Evolutionary conservation across 2,888 invertebrate genomes (phyloP), one percentile per base, ranked within the genome.

Genomic region (Agapostemon virescens): DNA sequence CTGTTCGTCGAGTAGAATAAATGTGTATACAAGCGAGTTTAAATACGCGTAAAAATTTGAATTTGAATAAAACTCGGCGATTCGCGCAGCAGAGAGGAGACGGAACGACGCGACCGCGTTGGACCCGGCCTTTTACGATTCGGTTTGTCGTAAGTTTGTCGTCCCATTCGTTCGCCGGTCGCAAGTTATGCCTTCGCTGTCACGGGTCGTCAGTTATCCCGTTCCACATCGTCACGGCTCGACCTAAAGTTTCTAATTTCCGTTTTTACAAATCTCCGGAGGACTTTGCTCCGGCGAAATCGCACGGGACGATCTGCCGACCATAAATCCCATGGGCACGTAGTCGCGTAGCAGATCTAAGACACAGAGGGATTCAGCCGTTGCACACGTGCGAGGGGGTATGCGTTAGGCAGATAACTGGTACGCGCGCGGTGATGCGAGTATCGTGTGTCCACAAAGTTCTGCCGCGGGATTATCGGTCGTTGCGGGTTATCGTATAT

Each of bases 371-470:
- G 81, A 77, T 64, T 68, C 63, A 68, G 49, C n/a, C 49, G 49
- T 20, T 49, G 49, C 58, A 49, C 69, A 69, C 72, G 69, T 49
- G 71, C 67, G 69, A 77, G 74, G 33, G 33, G 63, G 69, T 69
- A 70, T 71, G 74, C 74, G 63, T 42, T 42, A 33, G 45, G 33
- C n/a, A 55, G 70, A 52, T 80, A 82, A 74, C 45, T 36, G 73
- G 45, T 58, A 72, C 26, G 61, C 66, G 38, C 63, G 42, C 40
- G 40, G 13, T 70, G 70, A 63, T 70, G 36, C 66, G 69, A 68
- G 77, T 49, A 77, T 77, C 74, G 68, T 69, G 70, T 49, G 70
- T 77, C 63, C 69, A 82, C 82, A 82, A 69, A 78, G 69, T 80
- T 76, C 69, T 67, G 69, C 67, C 58, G 49, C 67, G 73, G 69